These are phyloP conservation scores for Bombyx mori DNA, from an alignment of 1,140 invertebrate genomes.

Conservation along the genomic window DNA sequence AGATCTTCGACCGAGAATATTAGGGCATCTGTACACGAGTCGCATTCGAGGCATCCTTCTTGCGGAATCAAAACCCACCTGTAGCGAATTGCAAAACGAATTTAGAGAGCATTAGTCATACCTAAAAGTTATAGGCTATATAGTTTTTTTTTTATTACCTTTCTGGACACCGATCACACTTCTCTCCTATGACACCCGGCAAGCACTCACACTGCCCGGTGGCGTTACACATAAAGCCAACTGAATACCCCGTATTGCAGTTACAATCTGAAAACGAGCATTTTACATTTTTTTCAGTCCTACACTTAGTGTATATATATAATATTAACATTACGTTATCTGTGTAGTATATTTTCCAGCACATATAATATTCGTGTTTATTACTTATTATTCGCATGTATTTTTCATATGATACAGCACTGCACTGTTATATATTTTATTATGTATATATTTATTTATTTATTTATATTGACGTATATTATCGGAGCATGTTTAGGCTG, in stretches of 20 bases:
- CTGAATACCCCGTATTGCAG: conserved; percentile 89
- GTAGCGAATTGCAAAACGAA: not conserved
- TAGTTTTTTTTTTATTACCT: conserved; percentile 71
- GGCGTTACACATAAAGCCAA: conserved; percentile 90
- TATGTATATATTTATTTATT: too few species aligned
- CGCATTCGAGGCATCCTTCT: conserved; percentile 85
- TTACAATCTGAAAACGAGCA: conserved; percentile 76
- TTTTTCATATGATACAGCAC: too few species aligned
- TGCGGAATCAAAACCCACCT: conserved; percentile 78
- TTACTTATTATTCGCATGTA: too few species aligned
- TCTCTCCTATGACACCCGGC: conserved; percentile 94
- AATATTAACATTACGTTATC: too few species aligned
- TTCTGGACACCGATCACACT: conserved; percentile 94
- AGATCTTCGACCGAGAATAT: conserved; percentile 90
- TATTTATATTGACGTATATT: too few species aligned
- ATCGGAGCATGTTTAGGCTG: too few species aligned
- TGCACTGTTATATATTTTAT: too few species aligned
- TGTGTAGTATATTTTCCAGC: too few species aligned
- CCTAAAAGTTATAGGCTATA: not conserved
- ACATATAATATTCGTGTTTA: too few species aligned
- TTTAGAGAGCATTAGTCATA: not conserved
- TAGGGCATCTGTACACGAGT: conserved; percentile 89
- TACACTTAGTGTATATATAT: too few species aligned
- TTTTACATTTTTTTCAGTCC: too few species aligned
- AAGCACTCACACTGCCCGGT: conserved; percentile 96